phyloP scores from a whole-genome alignment of 2,888 invertebrate genomes.

The Lepidocyrtoides sp. region DNA sequence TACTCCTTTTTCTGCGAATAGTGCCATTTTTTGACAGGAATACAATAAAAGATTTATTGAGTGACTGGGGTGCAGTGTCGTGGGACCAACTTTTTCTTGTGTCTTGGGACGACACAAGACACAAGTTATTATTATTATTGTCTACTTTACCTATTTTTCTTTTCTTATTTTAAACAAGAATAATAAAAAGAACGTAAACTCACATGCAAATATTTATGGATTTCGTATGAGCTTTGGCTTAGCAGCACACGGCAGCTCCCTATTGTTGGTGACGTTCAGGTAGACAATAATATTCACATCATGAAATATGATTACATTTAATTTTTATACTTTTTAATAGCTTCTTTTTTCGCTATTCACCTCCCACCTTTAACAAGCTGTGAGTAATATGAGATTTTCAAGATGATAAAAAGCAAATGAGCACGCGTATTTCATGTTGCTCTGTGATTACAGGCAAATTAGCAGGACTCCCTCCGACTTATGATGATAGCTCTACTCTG shows the following conservation, averaged over 20 bases:
- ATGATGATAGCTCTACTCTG: constrained; percentile 20
- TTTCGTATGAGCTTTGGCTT: background rate
- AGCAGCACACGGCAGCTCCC: background rate
- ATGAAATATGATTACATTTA: constrained; percentile 31
- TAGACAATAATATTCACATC: constrained; percentile 24
- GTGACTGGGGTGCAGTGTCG: constrained; percentile 29
- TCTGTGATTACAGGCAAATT: constrained; percentile 31
- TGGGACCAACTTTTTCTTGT: background rate
- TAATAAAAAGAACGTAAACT: background rate
- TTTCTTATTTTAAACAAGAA: background rate
- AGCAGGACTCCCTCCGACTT: constrained; percentile 31
- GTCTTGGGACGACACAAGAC: no score
- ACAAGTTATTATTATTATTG: constrained; percentile 21
- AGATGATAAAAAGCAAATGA: constrained; percentile 30
- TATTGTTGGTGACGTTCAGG: background rate
- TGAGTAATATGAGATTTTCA: constrained; percentile 33
- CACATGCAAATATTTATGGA: background rate
- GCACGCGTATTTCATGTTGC: constrained; percentile 36
- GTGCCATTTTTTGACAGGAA: constrained; percentile 48
- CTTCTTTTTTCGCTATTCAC: constrained; percentile 21
- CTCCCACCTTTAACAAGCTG: constrained; percentile 33
- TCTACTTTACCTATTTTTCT: background rate
- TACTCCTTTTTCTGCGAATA: background rate
- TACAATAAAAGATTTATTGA: constrained; percentile 39
- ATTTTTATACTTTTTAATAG: constrained; percentile 31